These are phyloP conservation scores for Syrrhaptes paradoxus DNA, from an alignment of 2,113 vertebrate species.

Conservation along the genomic window DNA sequence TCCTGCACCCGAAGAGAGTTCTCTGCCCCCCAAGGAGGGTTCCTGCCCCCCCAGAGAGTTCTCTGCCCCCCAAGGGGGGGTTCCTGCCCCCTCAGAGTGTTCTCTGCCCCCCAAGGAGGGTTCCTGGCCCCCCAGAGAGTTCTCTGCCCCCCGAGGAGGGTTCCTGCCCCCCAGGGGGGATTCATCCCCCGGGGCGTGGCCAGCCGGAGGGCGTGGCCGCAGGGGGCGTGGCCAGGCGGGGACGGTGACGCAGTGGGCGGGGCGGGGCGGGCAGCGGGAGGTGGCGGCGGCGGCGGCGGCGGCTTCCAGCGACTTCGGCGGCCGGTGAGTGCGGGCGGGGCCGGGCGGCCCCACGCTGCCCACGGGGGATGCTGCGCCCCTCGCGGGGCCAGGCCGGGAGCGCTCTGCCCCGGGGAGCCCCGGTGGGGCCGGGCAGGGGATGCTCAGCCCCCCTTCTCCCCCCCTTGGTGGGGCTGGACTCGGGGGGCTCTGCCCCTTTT, in stretches of 20 bases:
- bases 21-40: not conserved
- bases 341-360: not conserved
- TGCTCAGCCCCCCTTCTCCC: not conserved
- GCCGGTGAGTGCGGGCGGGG: conserved; percentile 56
- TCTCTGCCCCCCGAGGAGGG: not conserved
- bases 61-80: not conserved
- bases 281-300: not conserved
- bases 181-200: not conserved
- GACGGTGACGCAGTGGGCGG: conserved; percentile 7
- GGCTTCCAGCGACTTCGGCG: conserved; percentile 29
- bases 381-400: not conserved
- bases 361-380: not conserved
- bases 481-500: not conserved
- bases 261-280: not conserved
- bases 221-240: not conserved
- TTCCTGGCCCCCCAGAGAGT: not conserved
- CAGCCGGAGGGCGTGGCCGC: not conserved
- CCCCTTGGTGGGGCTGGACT: not conserved
- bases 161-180: too few species aligned
- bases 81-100: too few species aligned
- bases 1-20: too few species aligned
- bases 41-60: not conserved
- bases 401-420: not conserved
- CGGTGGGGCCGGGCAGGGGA: not conserved
- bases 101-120: not conserved